Evolutionary conservation across 2,797 vertebrate genomes (phyloP).

Genomic region (Xerus rutilus): DNA sequence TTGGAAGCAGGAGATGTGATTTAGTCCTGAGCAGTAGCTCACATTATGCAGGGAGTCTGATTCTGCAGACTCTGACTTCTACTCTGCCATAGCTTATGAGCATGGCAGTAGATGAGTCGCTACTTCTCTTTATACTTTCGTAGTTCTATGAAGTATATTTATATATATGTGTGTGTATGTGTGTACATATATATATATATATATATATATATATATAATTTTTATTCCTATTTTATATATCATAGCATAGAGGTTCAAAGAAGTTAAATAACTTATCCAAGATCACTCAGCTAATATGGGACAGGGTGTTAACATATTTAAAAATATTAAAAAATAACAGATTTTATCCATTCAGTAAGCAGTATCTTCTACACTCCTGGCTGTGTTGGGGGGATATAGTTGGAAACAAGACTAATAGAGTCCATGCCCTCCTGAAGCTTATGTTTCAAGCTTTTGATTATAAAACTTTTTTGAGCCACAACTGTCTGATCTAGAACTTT

Average conservation of each 20-base stretch:
- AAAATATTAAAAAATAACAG: too few relatives aligned
- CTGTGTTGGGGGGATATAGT: not conserved
- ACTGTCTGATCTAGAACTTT: not conserved
- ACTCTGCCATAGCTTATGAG: not conserved
- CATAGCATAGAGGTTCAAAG: not conserved
- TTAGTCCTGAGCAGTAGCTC: not conserved
- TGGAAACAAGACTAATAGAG: not conserved
- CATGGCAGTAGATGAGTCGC: too few relatives aligned
- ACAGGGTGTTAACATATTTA: not conserved
- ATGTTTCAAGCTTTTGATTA: not conserved
- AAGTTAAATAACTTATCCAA: not conserved
- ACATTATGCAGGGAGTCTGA: not conserved
- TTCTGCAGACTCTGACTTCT: not conserved
- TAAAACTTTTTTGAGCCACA: not conserved
- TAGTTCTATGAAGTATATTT: not conserved
- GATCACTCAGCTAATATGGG: not conserved
- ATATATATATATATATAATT: not conserved
- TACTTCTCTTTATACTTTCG: not conserved
- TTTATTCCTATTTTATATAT: not conserved
- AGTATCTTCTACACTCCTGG: not conserved
- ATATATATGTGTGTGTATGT: not conserved
- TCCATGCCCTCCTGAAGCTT: not conserved
- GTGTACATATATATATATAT: not conserved
- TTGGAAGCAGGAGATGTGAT: not conserved
- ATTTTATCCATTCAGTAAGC: not conserved